Evolutionary conservation across 2,113 vertebrate genomes (phyloP), one percentile per base, ranked within the genome.

Genomic region (Neodontobutis hainanensis): DNA sequence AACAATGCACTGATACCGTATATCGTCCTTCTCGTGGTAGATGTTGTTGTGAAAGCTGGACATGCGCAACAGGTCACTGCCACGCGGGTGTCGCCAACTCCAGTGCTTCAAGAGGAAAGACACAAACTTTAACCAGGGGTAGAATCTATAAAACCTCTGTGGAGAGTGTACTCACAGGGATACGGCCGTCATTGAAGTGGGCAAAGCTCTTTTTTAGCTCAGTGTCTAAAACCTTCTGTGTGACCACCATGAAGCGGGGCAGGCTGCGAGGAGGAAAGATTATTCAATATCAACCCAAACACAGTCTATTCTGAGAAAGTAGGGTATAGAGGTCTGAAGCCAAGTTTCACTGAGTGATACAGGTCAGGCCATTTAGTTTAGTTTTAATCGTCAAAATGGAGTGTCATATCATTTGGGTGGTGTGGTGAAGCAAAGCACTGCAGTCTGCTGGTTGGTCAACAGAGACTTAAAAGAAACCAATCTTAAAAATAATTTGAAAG

Each of bases 11-110:
- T 27, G 76, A 80, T 76, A 98, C 97, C 95, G 94, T 78, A 95
- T 77, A 8, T 97, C 95, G n/a, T 97, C 95, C 4, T 94, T 95
- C 90, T 95, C 94, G 0, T 96, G 94, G 80, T 97, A 94, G 3
- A 95, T 98, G 86, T 95, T 95, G 8, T 93, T 87, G 68, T 95
- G 96, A 79, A 97, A 96, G 69, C 91, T 89, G 46, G 94, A 91
- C 36, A 93, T 94, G 16, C 97, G 90, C 64, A 99, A 91, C 16
- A 99, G 93, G 77, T 96, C 90, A 2, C 95, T 94, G 61, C 96
- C 96, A 0, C 81, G 82, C 0, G 94, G 96, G 79, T 97, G 95
- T 40, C 93, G 92, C 96, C 96, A 97, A 70, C 94, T 95, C 87
- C 96, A 93, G 53, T 94, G 94, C 96, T 98, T 88, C 3, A 63